Evolutionary conservation across 1,140 invertebrate genomes (phyloP).

Genomic region (Plutomurus gul): DNA sequence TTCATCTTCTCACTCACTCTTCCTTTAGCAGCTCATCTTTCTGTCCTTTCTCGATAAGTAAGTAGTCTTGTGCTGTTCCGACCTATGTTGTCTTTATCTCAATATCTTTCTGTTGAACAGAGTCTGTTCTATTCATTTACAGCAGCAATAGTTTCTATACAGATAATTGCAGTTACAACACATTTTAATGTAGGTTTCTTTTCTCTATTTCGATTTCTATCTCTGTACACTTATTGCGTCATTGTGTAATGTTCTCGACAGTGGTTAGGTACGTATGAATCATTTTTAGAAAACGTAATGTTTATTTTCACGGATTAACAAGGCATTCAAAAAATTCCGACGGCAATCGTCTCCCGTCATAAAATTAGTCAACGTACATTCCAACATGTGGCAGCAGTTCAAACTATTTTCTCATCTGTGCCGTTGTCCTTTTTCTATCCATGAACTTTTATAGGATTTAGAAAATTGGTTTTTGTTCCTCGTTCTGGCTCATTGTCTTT

Average conservation of each 20-base stretch:
- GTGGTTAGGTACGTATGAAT: too few relatives aligned
- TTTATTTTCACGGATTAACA: background rate
- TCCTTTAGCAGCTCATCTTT: conserved; percentile 23
- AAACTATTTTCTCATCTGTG: background rate
- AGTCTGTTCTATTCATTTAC: too few relatives aligned
- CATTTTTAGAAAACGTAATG: too few relatives aligned
- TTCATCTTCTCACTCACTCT: conserved; percentile 28
- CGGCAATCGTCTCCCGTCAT: background rate
- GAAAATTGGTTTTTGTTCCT: background rate
- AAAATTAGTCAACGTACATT: conserved; percentile 11
- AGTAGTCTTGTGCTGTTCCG: background rate
- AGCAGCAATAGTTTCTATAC: too few relatives aligned
- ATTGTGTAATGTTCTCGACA: too few relatives aligned
- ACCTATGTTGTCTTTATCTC: background rate
- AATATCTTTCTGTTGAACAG: too few relatives aligned
- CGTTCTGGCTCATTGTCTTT: conserved; percentile 7
- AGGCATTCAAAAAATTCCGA: background rate
- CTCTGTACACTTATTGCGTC: too few relatives aligned
- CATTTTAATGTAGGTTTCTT: too few relatives aligned
- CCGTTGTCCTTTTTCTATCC: background rate
- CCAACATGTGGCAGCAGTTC: background rate
- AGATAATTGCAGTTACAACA: too few relatives aligned
- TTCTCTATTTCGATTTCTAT: too few relatives aligned
- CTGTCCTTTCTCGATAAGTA: too few relatives aligned
- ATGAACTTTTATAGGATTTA: background rate